Evolutionary conservation across 2,888 invertebrate genomes (phyloP).

Genomic region (Pseudeuparius sepicola): DNA sequence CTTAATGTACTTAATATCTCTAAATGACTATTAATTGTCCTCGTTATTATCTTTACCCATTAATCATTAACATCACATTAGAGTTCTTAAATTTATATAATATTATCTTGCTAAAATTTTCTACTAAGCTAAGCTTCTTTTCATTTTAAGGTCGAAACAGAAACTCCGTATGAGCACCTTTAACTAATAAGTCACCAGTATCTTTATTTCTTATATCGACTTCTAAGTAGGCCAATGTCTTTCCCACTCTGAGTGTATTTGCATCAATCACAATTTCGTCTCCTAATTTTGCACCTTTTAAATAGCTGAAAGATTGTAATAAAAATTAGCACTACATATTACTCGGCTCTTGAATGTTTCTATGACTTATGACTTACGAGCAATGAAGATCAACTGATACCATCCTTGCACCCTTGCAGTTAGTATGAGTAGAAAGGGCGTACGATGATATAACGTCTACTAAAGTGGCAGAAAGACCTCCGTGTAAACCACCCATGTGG

Average conservation of each 20-base stretch:
- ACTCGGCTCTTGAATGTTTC: no score
- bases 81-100: no score
- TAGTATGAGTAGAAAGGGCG: slow-evolving; percentile 63
- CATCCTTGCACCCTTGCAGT: slow-evolving; percentile 47
- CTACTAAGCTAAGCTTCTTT: no score
- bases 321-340: no score
- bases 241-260: slow-evolving; percentile 64
- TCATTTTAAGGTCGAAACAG: slow-evolving; percentile 16
- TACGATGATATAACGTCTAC: slow-evolving; percentile 70
- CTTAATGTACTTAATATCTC: no score
- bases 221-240: slow-evolving; percentile 70
- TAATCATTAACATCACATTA: no score
- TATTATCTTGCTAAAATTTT: no score
- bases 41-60: no score
- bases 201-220: slow-evolving; percentile 69
- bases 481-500: slow-evolving; percentile 65
- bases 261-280: slow-evolving; percentile 74
- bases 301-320: slow-evolving; percentile 58
- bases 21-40: no score
- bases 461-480: slow-evolving; percentile 74
- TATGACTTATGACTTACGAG: slow-evolving; percentile 47
- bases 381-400: slow-evolving; percentile 79
- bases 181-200: slow-evolving; percentile 63
- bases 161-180: slow-evolving; percentile 78
- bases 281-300: slow-evolving; percentile 66